phyloP scores from a whole-genome alignment of 2,888 invertebrate species.

The Sinelater perroti region DNA sequence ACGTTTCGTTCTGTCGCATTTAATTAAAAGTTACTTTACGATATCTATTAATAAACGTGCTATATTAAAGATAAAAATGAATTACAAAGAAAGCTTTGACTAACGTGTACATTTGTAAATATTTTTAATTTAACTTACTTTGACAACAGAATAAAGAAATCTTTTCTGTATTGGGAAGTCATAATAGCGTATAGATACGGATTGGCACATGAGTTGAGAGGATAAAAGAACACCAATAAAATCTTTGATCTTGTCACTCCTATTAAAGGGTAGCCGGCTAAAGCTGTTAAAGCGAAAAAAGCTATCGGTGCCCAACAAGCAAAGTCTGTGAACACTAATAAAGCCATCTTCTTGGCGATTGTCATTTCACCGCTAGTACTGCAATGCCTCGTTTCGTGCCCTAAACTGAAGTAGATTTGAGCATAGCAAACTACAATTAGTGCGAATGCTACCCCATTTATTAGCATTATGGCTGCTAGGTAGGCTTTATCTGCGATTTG shows the following conservation, averaged over 20 bases:
- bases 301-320: slow-evolving; percentile 89
- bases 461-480: slow-evolving; percentile 75
- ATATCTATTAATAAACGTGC: too few species aligned
- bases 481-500: slow-evolving; percentile 76
- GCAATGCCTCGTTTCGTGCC: slow-evolving; percentile 71
- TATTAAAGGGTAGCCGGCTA: slow-evolving; percentile 84
- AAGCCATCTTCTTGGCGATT: slow-evolving; percentile 89
- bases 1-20: too few species aligned
- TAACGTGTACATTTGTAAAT: too few species aligned
- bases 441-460: slow-evolving; percentile 83
- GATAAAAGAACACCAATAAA: slow-evolving; percentile 88
- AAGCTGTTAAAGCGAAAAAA: slow-evolving; percentile 86
- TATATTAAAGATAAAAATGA: too few species aligned
- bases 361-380: slow-evolving; percentile 71
- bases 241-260: slow-evolving; percentile 84
- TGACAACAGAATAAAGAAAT: slow-evolving; percentile 73
- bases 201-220: slow-evolving; percentile 91
- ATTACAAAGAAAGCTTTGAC: too few species aligned
- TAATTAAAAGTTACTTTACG: too few species aligned
- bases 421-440: slow-evolving; percentile 86
- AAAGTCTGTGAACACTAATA: slow-evolving; percentile 86
- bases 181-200: slow-evolving; percentile 92
- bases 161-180: slow-evolving; percentile 85
- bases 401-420: slow-evolving; percentile 84
- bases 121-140: slow-evolving; percentile 64